These are phyloP conservation scores for Rhadinocentrus ornatus DNA, from an alignment of 2,797 vertebrate species.

Conservation along the genomic window DNA sequence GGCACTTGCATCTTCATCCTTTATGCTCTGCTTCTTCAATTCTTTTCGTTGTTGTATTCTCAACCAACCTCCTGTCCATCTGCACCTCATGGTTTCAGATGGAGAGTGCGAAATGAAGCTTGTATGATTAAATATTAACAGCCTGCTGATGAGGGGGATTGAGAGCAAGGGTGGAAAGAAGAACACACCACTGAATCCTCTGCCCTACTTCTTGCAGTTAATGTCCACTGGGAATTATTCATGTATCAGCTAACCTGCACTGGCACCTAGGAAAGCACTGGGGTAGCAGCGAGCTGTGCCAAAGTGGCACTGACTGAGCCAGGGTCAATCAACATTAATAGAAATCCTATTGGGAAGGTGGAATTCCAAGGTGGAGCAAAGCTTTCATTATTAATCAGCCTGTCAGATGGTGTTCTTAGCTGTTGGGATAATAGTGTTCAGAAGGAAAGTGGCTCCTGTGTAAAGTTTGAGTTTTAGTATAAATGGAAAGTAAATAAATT, in stretches of 20 bases:
- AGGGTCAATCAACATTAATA: slow-evolving; percentile 77
- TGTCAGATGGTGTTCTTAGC: slow-evolving; percentile 67
- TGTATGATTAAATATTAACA: slow-evolving; percentile 85
- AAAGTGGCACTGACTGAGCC: slow-evolving; percentile 61
- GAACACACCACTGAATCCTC: slow-evolving; percentile 62
- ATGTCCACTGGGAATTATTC: slow-evolving; percentile 77
- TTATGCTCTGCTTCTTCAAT: slow-evolving; percentile 22
- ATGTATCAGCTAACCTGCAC: slow-evolving; percentile 75
- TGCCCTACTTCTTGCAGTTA: slow-evolving; percentile 80
- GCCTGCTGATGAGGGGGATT: slow-evolving; percentile 76
- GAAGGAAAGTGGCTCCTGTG: slow-evolving; percentile 52
- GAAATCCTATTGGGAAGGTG: slow-evolving; percentile 65
- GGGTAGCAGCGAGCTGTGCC: slow-evolving; percentile 60
- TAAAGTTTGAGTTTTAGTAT: slow-evolving; percentile 30
- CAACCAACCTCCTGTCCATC: slow-evolving; percentile 35
- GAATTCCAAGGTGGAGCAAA: slow-evolving; percentile 59
- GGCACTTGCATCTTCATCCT: slow-evolving; percentile 19
- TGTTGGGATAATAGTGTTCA: slow-evolving; percentile 57
- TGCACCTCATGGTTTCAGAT: slow-evolving; percentile 60
- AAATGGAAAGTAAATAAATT: slow-evolving; percentile 40
- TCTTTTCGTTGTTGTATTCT: slow-evolving; percentile 35
- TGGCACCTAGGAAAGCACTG: slow-evolving; percentile 68
- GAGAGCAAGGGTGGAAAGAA: slow-evolving; percentile 66
- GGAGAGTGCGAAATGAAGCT: slow-evolving; percentile 73
- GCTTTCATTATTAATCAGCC: slow-evolving; percentile 77